phyloP scores from a whole-genome alignment of 2,113 vertebrate species.

The Alligator mississippiensis region DNA sequence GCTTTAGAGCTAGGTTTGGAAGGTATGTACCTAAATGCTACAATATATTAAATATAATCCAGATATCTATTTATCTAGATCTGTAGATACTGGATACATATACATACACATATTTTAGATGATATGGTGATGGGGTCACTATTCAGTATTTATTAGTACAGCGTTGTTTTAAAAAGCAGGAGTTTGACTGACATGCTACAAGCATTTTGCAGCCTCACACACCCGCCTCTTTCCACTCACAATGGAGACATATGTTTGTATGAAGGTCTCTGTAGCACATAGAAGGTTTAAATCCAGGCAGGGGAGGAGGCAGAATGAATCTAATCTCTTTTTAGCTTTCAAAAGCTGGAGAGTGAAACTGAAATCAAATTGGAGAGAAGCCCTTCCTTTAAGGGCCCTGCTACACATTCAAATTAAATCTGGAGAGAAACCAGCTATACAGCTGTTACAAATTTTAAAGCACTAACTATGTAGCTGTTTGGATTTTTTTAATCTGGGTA shows the following conservation, averaged over 20 bases:
- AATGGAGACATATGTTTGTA: neutral
- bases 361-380: neutral
- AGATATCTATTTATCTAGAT: neutral
- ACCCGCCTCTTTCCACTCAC: conserved; percentile 4
- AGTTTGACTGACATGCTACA: conserved; percentile 7
- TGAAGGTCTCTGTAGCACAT: neutral
- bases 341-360: neutral
- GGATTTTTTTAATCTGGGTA: too few species aligned
- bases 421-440: too few species aligned
- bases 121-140: neutral
- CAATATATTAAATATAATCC: fast-evolving
- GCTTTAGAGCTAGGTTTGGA: neutral
- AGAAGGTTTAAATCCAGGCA: neutral
- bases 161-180: neutral
- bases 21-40: neutral
- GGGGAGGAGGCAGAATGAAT: neutral
- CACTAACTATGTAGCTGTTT: neutral
- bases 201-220: neutral
- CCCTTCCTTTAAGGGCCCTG: neutral
- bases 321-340: neutral
- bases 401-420: too few species aligned
- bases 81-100: neutral
- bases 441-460: too few species aligned
- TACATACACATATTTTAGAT: fast-evolving
- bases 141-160: neutral